phyloP scores from a whole-genome alignment of 2,888 invertebrate genomes.

The Drosophila colorata region DNA sequence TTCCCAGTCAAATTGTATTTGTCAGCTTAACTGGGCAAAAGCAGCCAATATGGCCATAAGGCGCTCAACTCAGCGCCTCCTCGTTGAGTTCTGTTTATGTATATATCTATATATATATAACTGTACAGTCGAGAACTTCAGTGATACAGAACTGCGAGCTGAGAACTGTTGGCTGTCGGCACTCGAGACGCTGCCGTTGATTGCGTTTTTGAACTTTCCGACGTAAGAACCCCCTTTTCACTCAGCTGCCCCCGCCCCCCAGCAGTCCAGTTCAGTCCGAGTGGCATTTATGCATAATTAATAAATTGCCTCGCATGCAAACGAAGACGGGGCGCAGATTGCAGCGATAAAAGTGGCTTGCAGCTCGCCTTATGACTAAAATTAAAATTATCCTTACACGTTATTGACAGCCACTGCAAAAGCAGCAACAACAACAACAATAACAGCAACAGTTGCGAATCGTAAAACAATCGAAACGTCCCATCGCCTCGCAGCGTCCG shows the following conservation, averaged over 20 bases:
- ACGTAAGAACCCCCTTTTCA: slow-evolving; percentile 5
- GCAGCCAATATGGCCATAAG: slow-evolving; percentile 34
- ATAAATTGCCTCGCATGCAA: slow-evolving; percentile 72
- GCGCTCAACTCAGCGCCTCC: slow-evolving; percentile 34
- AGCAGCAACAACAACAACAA: slow-evolving; percentile 5
- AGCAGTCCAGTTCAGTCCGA: not conserved
- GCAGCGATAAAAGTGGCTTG: slow-evolving; percentile 54
- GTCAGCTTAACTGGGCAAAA: slow-evolving; percentile 59
- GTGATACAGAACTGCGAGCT: slow-evolving; percentile 9
- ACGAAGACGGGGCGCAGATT: slow-evolving; percentile 53
- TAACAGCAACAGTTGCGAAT: slow-evolving; percentile 53
- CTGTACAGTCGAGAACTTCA: slow-evolving; percentile 46
- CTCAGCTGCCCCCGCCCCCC: not conserved
- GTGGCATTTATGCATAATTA: slow-evolving; percentile 77
- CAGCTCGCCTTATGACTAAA: slow-evolving; percentile 55
- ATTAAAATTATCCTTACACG: slow-evolving; percentile 72
- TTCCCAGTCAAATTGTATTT: slow-evolving; percentile 52
- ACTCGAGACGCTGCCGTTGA: slow-evolving; percentile 58
- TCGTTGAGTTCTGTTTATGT: slow-evolving; percentile 41
- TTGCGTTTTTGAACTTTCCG: slow-evolving; percentile 76
- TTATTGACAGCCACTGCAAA: slow-evolving; percentile 57
- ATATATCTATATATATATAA: slow-evolving; percentile 34
- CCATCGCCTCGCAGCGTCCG: not conserved
- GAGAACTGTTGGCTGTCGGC: slow-evolving; percentile 56
- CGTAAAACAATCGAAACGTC: slow-evolving; percentile 62